Evolutionary conservation across 2,113 vertebrate species (phyloP).

Genomic region (Nothoprocta perdicaria): DNA sequence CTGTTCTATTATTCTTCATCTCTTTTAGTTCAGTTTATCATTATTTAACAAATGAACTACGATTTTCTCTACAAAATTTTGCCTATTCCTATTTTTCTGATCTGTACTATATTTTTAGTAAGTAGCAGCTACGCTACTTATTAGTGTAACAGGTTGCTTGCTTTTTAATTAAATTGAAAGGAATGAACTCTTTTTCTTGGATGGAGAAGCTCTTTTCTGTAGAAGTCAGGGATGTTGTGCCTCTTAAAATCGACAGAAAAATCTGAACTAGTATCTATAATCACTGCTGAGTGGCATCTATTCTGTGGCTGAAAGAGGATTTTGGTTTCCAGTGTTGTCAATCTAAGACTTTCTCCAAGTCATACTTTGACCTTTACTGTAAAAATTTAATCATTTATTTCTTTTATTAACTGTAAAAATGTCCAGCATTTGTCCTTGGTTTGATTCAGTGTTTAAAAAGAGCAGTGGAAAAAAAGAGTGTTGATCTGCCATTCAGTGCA

Average conservation of each 20-base stretch:
- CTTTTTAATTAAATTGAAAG: background rate
- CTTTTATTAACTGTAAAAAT: background rate
- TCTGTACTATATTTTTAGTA: background rate
- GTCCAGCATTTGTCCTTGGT: background rate
- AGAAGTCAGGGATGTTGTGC: background rate
- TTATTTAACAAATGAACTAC: background rate
- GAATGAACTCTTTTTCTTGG: background rate
- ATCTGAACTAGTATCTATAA: background rate
- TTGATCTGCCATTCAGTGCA: background rate
- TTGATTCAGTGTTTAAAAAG: slow-evolving; percentile 1
- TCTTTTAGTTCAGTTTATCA: background rate
- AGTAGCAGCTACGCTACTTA: background rate
- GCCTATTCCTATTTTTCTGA: background rate
- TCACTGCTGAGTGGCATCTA: background rate
- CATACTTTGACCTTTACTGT: background rate
- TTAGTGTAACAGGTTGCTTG: background rate
- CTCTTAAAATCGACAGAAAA: background rate
- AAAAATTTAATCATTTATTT: slow-evolving; percentile 1
- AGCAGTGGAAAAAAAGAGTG: background rate
- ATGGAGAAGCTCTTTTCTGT: background rate
- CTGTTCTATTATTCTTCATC: background rate
- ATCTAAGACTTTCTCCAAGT: background rate
- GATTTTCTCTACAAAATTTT: background rate
- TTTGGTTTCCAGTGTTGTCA: background rate
- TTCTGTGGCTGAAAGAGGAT: background rate